Percentiles rank a stretch among this genome's conserved stretches.
phyloP scores from a whole-genome alignment of 2,113 vertebrate genomes.

The Neolamprologus sp. region DNA sequence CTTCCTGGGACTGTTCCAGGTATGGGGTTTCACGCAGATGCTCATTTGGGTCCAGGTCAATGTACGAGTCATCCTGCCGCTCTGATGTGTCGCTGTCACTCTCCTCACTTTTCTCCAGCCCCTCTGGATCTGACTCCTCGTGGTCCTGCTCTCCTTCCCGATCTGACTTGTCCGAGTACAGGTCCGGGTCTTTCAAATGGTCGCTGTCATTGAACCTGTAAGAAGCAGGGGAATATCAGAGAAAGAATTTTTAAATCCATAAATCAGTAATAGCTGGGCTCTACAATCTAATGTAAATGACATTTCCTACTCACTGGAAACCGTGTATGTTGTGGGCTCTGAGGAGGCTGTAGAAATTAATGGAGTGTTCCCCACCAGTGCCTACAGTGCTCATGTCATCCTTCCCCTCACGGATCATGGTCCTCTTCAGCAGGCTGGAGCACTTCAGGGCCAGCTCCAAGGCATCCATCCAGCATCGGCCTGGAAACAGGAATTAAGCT shows the following conservation, averaged over 20 bases:
- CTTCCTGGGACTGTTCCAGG: slow-evolving; percentile 85
- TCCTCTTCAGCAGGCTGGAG: slow-evolving; percentile 92
- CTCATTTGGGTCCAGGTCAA: slow-evolving; percentile 84
- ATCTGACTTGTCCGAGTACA: slow-evolving; percentile 97
- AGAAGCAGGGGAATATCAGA: not conserved
- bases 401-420: slow-evolving; percentile 97
- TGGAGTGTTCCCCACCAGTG: slow-evolving; percentile 73
- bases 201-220: slow-evolving; percentile 88
- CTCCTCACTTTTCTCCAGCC: slow-evolving; percentile 92
- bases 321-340: slow-evolving; percentile 89
- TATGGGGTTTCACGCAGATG: slow-evolving; percentile 84
- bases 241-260: not conserved
- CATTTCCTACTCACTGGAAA: slow-evolving; percentile 78
- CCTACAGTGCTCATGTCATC: slow-evolving; percentile 83
- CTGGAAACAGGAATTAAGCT: slow-evolving; percentile 51
- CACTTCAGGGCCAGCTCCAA: slow-evolving; percentile 96
- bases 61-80: slow-evolving; percentile 88
- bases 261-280: not conserved
- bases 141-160: slow-evolving; percentile 91
- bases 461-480: slow-evolving; percentile 98
- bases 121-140: slow-evolving; percentile 93
- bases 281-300: not conserved
- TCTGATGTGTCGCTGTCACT: slow-evolving; percentile 95
- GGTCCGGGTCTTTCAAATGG: slow-evolving; percentile 90
- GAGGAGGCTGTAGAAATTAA: slow-evolving; percentile 91